Evolutionary conservation across 1,140 invertebrate genomes (phyloP).

Genomic region (Coenobita brevimanus): DNA sequence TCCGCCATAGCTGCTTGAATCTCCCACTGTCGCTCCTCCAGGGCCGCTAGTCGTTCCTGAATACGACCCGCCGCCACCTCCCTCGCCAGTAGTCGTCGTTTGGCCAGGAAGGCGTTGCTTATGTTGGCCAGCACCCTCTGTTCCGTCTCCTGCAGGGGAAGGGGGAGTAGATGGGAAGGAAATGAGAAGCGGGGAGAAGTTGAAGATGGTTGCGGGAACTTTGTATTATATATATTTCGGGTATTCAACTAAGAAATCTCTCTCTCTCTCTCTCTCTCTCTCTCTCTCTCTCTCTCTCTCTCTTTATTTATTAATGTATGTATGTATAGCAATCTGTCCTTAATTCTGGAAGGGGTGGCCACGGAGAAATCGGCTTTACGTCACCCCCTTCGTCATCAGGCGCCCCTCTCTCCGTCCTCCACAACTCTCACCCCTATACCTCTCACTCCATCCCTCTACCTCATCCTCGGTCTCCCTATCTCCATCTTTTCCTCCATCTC

Average conservation of each 20-base stretch:
- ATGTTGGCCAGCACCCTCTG: slow-evolving; percentile 46
- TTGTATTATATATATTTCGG: background rate
- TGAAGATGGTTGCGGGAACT: no score
- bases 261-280: slow-evolving; percentile 1
- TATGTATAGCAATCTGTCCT: background rate
- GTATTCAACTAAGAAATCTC: background rate
- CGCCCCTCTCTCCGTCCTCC: no score
- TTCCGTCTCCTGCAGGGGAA: slow-evolving; percentile 39
- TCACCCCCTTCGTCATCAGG: no score
- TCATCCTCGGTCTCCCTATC: no score
- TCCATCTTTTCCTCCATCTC: no score
- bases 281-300: background rate
- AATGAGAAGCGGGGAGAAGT: background rate
- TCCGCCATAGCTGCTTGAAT: slow-evolving; percentile 26
- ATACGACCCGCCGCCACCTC: slow-evolving; percentile 33
- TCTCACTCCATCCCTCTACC: no score
- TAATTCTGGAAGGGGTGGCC: no score
- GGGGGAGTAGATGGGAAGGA: background rate
- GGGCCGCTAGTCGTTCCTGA: slow-evolving; percentile 14
- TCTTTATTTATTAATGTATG: background rate
- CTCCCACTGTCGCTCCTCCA: slow-evolving; percentile 32
- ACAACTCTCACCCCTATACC: no score
- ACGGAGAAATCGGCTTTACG: no score
- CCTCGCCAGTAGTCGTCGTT: slow-evolving; percentile 32
- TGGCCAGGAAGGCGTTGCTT: slow-evolving; percentile 54